A percentile compares a stretch with the other conserved stretches of the same genome.
These are phyloP conservation scores for Apeira syringaria DNA, from an alignment of 2,888 invertebrate genomes.

Conservation along the genomic window DNA sequence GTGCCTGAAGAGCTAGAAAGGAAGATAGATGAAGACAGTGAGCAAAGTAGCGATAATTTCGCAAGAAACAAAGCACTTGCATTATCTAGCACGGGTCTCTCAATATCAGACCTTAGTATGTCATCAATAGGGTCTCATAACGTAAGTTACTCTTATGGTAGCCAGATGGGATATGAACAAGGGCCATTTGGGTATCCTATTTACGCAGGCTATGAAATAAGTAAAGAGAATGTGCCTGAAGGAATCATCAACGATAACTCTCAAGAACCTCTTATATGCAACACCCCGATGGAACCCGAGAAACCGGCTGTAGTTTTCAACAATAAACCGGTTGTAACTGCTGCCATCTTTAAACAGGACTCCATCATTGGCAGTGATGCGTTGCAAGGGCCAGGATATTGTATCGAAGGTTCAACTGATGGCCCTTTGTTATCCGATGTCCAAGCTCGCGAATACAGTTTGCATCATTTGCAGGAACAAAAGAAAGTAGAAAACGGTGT, in stretches of 20 bases:
- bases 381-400: slow-evolving; percentile 71
- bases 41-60: slow-evolving; percentile 54
- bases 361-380: slow-evolving; percentile 75
- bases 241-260: slow-evolving; percentile 69
- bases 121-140: slow-evolving; percentile 88
- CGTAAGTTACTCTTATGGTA: slow-evolving; percentile 91
- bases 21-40: slow-evolving; percentile 62
- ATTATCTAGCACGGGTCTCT: slow-evolving; percentile 88
- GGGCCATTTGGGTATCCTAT: slow-evolving; percentile 88
- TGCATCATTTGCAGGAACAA: slow-evolving; percentile 70
- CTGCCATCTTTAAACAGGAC: slow-evolving; percentile 87
- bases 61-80: slow-evolving; percentile 75
- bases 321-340: slow-evolving; percentile 87
- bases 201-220: slow-evolving; percentile 83
- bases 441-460: slow-evolving; percentile 71
- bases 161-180: slow-evolving; percentile 90
- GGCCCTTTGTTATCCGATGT: slow-evolving; percentile 78
- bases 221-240: slow-evolving; percentile 59
- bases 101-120: slow-evolving; percentile 91
- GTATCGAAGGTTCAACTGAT: slow-evolving; percentile 78
- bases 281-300: slow-evolving; percentile 76
- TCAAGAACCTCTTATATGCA: slow-evolving; percentile 75
- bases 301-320: slow-evolving; percentile 76
- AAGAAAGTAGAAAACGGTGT: slow-evolving; percentile 70
- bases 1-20: slow-evolving; percentile 68